Evolutionary conservation across 2,888 invertebrate genomes (phyloP), one percentile per base, ranked within the genome.

Genomic region (Didymodactylos carnosus): DNA sequence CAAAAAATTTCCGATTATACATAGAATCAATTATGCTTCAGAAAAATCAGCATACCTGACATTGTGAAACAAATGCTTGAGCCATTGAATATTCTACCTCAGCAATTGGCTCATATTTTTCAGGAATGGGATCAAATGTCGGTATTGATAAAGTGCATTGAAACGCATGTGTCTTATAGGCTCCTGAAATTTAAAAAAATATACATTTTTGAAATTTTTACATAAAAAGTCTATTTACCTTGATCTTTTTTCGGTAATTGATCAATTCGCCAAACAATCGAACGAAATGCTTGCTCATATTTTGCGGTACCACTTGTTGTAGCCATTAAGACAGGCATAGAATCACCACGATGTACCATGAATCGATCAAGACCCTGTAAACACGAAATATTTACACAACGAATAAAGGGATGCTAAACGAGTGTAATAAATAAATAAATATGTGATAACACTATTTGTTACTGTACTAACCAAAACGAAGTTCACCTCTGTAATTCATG

Each of bases 31-130:
- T 23, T 7, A 6, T 11, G 11, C 10, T 5, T 35, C 6, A 23
- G 25, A 5, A 23, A 23, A 13, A 39, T 16, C 0, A 27, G 13
- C 35, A 39, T 40, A 75, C 72, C 72, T 75, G 75, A 46, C 72
- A 39, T 69, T 75, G 72, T n/a, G 75, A 75, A 27, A 72, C 41
- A 4, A 71, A 72, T 29, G 69, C 72, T n/a, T 69, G 46, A 46
- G 98, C 97, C 97, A 98, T 98, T 71, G 94, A 95, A 85, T 95
- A 98, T 84, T 97, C 94, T 41, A 97, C 94, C 82, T 88, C 88
- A 78, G 91, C 91, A 84, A 88, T 89, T 78, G 90, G 90, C 76
- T 93, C 89, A 82, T 95, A 87, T 83, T 90, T 89, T 77, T 92
- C 93, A 39, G 98, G 98, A 81, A 97, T 89, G 85, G 94, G 91